Percentiles rank a stretch among this genome's conserved stretches.
phyloP scores from a whole-genome alignment of 2,113 vertebrate species.

The Balaeniceps rex region DNA sequence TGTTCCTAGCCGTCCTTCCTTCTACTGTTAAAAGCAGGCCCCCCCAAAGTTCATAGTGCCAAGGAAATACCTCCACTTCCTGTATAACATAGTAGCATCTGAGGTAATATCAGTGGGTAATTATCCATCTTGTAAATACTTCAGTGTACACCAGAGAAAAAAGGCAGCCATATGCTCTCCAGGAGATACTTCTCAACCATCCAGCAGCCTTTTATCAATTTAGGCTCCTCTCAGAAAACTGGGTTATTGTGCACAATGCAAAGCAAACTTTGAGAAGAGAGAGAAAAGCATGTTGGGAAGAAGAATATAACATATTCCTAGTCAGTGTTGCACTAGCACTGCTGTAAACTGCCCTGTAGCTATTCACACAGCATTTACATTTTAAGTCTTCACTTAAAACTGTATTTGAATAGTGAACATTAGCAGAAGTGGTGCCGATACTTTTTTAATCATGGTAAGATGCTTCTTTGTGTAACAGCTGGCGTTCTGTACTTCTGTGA shows the following conservation, averaged over 20 bases:
- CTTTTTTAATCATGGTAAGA: not conserved
- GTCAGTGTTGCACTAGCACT: not conserved
- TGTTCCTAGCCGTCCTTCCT: not conserved
- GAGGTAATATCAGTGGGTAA: not conserved
- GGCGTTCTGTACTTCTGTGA: not conserved
- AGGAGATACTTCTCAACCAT: not conserved
- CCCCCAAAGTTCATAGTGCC: not conserved
- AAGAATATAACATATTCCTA: not conserved
- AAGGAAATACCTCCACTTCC: not conserved
- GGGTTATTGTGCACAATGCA: not conserved
- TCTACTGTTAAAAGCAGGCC: not conserved
- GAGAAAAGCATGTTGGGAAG: not conserved
- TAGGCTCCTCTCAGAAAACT: not conserved
- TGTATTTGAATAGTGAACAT: not conserved
- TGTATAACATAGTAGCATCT: not conserved
- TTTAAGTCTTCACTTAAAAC: not conserved
- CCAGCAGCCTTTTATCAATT: not conserved
- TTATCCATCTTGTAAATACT: not conserved
- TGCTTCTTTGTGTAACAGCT: not conserved
- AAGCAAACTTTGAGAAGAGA: not conserved
- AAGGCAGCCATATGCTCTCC: not conserved
- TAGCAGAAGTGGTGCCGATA: not conserved
- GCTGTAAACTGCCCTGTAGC: not conserved
- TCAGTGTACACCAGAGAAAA: not conserved
- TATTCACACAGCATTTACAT: not conserved